A percentile compares a stretch with the other conserved stretches of the same genome.
phyloP scores from a whole-genome alignment of 2,797 vertebrate species.

The Halcyon badia region DNA sequence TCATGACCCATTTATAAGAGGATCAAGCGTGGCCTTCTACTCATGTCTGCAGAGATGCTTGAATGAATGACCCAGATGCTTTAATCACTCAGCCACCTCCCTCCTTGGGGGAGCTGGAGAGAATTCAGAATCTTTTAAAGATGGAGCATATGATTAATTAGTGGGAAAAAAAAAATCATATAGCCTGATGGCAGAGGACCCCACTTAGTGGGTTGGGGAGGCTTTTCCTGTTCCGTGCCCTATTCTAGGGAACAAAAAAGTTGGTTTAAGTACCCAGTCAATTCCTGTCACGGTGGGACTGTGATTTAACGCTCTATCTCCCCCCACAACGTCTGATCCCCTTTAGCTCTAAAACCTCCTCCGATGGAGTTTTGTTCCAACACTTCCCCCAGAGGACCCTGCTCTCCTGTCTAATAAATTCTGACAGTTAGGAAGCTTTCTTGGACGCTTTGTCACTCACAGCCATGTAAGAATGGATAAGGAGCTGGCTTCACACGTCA shows the following conservation, averaged over 20 bases:
- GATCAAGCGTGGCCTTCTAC: not conserved
- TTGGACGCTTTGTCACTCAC: slow-evolving; percentile 36
- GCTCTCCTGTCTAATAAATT: slow-evolving; percentile 43
- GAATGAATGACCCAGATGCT: not conserved
- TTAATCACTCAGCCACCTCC: not conserved
- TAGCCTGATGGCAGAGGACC: not conserved
- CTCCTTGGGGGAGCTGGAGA: not conserved
- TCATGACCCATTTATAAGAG: not conserved
- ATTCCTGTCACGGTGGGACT: not conserved
- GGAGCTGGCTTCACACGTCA: slow-evolving; percentile 17
- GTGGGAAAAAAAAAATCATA: not conserved
- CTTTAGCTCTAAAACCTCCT: slow-evolving; percentile 1
- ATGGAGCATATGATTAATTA: not conserved
- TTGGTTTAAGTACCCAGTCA: not conserved
- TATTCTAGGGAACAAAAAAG: not conserved
- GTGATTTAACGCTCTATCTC: not conserved
- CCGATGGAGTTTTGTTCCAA: not conserved
- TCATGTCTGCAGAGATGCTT: not conserved
- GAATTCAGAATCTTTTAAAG: not conserved
- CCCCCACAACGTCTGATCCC: not conserved
- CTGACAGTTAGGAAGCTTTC: slow-evolving; percentile 26
- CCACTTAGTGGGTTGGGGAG: not conserved
- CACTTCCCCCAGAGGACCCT: slow-evolving; percentile 34
- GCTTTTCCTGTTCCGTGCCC: not conserved
- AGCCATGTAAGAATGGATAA: not conserved